Percentiles rank a stretch among this genome's conserved stretches.
phyloP scores from a whole-genome alignment of 2,888 invertebrate species.

The Melieria crassipennis region DNA sequence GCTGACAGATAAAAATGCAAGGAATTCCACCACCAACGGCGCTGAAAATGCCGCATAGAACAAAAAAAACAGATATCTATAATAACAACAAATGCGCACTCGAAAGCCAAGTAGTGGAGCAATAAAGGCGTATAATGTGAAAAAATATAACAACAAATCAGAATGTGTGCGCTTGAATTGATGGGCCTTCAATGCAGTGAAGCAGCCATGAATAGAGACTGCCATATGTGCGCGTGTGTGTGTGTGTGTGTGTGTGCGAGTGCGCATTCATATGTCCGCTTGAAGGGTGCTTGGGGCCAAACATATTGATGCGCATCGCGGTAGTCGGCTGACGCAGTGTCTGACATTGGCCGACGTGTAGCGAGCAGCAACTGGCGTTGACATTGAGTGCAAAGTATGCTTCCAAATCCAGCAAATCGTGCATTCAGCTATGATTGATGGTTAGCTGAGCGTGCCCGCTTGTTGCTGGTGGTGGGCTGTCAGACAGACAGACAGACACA shows the following conservation, averaged over 20 bases:
- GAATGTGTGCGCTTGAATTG: neutral
- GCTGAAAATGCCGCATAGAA: no score
- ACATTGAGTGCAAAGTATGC: no score
- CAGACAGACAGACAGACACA: no score
- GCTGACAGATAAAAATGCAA: no score
- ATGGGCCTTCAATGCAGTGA: neutral
- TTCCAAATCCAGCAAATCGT: no score
- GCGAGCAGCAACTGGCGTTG: neutral
- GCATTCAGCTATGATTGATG: no score
- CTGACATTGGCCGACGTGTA: neutral
- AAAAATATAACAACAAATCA: conserved; percentile 1
- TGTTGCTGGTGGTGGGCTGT: no score
- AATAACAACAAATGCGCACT: no score
- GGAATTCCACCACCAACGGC: no score
- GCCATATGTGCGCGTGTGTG: neutral
- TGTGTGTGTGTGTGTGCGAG: neutral
- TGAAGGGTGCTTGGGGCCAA: neutral
- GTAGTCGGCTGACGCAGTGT: neutral
- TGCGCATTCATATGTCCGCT: neutral
- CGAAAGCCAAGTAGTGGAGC: no score
- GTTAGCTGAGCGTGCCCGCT: no score
- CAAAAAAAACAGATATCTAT: no score
- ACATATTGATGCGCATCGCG: neutral
- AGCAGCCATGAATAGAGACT: neutral
- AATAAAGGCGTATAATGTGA: neutral